Percentiles rank a stretch among this genome's conserved stretches.
These are phyloP conservation scores for Alosa sapidissima DNA, from an alignment of 2,797 vertebrate genomes.

Conservation along the genomic window DNA sequence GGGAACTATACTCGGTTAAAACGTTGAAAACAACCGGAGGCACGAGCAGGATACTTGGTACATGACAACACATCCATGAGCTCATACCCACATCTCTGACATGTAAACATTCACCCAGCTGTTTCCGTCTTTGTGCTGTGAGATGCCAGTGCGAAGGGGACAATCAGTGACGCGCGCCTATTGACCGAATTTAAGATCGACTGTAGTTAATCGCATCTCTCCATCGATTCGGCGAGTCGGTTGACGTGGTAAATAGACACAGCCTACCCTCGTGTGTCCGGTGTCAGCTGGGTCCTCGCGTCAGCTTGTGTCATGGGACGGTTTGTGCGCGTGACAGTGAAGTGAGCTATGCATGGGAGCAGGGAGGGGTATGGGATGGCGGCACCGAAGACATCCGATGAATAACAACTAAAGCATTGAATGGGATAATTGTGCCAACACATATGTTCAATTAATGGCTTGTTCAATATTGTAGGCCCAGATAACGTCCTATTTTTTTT, in stretches of 20 bases:
- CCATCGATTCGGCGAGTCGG: neutral
- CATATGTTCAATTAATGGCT: neutral
- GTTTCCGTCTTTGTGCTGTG: slow-evolving; percentile 15
- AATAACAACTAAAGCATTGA: neutral
- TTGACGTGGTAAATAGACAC: neutral
- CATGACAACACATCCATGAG: slow-evolving; percentile 40
- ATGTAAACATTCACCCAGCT: slow-evolving; percentile 22
- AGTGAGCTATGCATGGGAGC: neutral
- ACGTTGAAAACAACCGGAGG: neutral
- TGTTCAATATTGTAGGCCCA: neutral
- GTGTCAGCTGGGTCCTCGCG: neutral
- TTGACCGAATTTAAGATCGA: neutral
- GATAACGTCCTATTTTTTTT: neutral
- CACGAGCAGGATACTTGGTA: neutral
- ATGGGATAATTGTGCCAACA: neutral
- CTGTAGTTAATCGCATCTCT: neutral
- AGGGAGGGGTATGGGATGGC: neutral
- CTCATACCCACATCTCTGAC: slow-evolving; percentile 49
- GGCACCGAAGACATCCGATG: neutral
- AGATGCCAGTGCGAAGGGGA: neutral
- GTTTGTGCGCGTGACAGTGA: slow-evolving; percentile 11
- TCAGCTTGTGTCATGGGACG: slow-evolving; percentile 23
- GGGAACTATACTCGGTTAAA: neutral
- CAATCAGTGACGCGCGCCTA: neutral
- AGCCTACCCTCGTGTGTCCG: slow-evolving; percentile 14